Base-by-base conservation (phyloP, 2,113 vertebrate species). In the Scomber japonicus region DNA sequence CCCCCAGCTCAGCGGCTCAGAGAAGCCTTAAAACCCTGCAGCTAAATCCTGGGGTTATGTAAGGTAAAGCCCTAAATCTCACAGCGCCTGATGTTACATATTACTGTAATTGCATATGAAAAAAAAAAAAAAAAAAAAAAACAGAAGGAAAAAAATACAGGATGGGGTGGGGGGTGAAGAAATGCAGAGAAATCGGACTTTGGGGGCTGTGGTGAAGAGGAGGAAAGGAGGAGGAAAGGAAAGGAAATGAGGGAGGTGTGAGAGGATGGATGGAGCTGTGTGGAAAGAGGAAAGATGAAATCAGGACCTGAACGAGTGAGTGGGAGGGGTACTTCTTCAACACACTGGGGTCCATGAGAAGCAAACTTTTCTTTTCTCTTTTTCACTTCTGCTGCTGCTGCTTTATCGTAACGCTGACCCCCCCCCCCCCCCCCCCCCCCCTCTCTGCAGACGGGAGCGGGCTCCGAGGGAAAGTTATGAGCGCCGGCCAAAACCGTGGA, bases 41-140 rank as follows among this genome's bases (percentile, higher is more conserved):
- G 90, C 92, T 94, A 93, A 95, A 95, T 89, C 92, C 91, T 19
- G 81, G 89, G 94, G 95, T 95, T 96, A 94, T 94, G 94, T 93
- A 94, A 96, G 95, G 94, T 94, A 95, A 96, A 95, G 93, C 93
- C 82, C 88, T 94, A 94, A 94, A 95, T 94, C 93, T 94, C 92
- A 87, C 90, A 78, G 68, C 71, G 92, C 94, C 94, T 95, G 93
- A 95, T 95, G 95, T 94, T 95, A 94, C 91, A 95, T 94, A 95
- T 95, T 95, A 95, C 94, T 95, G 94, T 94, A 95, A 94, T 94
- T 94, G 92, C 90, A 90, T 93, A 91, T 90, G 89, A 81, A 82
- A 89, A 85, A 91, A 78, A n/a, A n/a, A n/a, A 73, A 90, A 73
- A 62, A 60, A 16, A 74, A 44, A 56, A 48, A 68, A 40, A 60